These are phyloP conservation scores for Struthio camelus DNA, from an alignment of 2,113 vertebrate genomes.

Conservation along the genomic window DNA sequence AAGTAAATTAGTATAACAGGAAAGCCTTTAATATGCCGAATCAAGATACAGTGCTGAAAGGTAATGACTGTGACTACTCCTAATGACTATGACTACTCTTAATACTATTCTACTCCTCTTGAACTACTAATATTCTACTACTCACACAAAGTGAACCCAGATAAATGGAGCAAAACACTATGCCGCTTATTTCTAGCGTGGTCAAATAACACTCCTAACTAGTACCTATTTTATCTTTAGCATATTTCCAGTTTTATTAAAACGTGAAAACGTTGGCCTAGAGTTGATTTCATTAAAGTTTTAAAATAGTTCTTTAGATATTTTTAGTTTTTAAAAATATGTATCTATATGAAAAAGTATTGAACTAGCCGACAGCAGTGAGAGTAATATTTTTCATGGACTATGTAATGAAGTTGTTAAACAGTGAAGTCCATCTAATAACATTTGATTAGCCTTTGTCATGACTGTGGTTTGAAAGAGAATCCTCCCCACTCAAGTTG, in stretches of 20 bases:
- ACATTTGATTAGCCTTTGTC: neutral
- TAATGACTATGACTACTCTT: neutral
- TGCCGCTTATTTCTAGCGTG: neutral
- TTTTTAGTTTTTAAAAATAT: neutral
- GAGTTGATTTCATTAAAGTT: neutral
- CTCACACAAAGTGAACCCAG: neutral
- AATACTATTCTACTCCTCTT: neutral
- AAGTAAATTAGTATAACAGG: neutral
- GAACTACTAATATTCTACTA: neutral
- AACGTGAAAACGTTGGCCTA: neutral
- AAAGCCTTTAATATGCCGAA: neutral
- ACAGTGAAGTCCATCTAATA: neutral
- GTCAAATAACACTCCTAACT: neutral
- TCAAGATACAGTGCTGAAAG: neutral
- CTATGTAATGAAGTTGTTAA: neutral
- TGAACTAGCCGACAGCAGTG: neutral
- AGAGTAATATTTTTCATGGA: neutral
- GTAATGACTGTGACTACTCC: neutral
- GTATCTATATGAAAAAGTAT: neutral
- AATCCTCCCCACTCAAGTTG: neutral
- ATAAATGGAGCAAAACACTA: neutral
- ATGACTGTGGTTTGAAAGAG: neutral
- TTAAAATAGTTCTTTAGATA: neutral
- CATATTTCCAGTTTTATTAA: neutral
- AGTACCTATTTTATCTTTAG: neutral